Evolutionary conservation across 2,797 vertebrate species (phyloP).

Genomic region (Thalassophryne amazonica): DNA sequence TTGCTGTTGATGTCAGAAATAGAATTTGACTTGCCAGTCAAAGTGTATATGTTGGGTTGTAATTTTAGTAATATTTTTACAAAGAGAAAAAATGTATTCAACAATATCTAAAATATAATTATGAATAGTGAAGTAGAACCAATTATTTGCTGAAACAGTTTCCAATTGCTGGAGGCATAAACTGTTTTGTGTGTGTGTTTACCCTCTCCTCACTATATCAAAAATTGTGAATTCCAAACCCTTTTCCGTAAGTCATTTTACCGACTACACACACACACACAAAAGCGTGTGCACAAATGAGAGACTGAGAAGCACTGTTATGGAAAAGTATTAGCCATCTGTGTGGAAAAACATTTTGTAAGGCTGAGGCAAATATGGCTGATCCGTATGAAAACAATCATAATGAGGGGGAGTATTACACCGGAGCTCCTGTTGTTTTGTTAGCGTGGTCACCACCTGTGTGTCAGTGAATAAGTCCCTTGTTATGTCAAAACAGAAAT

Average conservation of each 20-base stretch:
- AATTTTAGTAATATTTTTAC: too few relatives aligned
- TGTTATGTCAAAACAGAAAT: conserved; percentile 22
- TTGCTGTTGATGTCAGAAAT: too few relatives aligned
- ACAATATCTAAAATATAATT: too few relatives aligned
- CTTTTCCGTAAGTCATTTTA: neutral
- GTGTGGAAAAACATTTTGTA: conserved; percentile 43
- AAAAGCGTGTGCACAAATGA: conserved; percentile 2
- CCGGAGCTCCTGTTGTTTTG: conserved; percentile 42
- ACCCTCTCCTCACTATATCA: too few relatives aligned
- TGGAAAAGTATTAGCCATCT: conserved; percentile 51
- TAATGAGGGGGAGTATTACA: conserved; percentile 43
- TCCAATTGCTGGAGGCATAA: too few relatives aligned
- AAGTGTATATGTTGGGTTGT: too few relatives aligned
- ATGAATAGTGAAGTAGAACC: too few relatives aligned
- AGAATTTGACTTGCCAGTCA: too few relatives aligned
- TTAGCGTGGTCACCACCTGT: conserved; percentile 41
- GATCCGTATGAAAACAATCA: conserved; percentile 50
- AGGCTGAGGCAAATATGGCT: conserved; percentile 48
- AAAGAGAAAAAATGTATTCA: too few relatives aligned
- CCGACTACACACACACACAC: neutral
- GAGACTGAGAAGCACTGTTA: conserved; percentile 4
- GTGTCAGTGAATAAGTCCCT: conserved; percentile 23
- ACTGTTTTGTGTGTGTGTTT: too few relatives aligned
- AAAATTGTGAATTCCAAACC: too few relatives aligned
- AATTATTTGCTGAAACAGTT: too few relatives aligned